Conservation (phyloP, 2,888 invertebrate species). For the Artemia sinica region DNA sequence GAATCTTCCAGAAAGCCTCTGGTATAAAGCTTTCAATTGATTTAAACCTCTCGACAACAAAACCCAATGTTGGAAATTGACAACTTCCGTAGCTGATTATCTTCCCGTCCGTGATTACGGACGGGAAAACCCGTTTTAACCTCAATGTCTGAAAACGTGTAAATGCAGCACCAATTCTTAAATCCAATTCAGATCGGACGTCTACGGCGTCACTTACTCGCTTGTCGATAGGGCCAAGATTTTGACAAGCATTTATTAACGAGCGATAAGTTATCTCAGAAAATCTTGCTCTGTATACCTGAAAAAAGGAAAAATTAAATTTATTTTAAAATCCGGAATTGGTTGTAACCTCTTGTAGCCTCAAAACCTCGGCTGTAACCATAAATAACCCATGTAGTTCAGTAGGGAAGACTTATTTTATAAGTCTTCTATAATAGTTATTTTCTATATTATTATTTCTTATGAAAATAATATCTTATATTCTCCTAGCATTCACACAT, state of each 20-base stretch:
- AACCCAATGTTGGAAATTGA: slow-evolving; percentile 98
- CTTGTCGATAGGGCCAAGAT: slow-evolving; percentile 60
- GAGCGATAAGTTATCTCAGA: slow-evolving; percentile 86
- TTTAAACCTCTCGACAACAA: slow-evolving; percentile 93
- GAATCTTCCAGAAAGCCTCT: slow-evolving; percentile 90
- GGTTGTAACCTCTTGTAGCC: no score
- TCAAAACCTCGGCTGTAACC: no score
- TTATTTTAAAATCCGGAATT: slow-evolving; percentile 10
- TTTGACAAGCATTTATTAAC: slow-evolving; percentile 57
- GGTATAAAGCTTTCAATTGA: slow-evolving; percentile 76
- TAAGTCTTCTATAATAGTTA: no score
- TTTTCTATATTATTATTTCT: no score
- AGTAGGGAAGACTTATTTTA: no score
- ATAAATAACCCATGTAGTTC: no score
- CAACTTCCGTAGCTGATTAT: slow-evolving; percentile 95
- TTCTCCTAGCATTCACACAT: no score
- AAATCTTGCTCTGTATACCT: slow-evolving; percentile 57
- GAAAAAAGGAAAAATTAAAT: not conserved
- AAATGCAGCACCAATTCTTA: slow-evolving; percentile 91
- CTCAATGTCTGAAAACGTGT: slow-evolving; percentile 90
- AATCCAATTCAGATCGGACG: slow-evolving; percentile 70
- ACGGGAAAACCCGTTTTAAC: slow-evolving; percentile 59
- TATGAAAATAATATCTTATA: no score
- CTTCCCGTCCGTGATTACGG: slow-evolving; percentile 47
- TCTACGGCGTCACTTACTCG: slow-evolving; percentile 79